Conservation (phyloP, 2,113 vertebrate species). For the Pampusana beccarii region DNA sequence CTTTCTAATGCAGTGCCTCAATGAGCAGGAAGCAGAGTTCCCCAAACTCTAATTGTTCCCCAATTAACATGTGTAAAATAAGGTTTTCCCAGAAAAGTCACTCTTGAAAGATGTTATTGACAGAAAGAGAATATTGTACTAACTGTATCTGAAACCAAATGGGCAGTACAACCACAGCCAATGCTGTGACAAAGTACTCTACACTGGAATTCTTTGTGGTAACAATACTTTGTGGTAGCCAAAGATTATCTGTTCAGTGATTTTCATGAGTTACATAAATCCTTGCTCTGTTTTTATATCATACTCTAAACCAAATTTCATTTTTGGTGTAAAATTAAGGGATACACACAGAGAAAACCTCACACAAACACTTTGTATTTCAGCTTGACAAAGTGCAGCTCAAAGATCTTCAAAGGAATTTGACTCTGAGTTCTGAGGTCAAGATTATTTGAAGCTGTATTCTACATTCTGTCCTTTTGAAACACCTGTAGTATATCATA, state of each 20-base stretch:
- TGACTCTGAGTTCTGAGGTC: background rate
- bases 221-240: background rate
- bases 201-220: background rate
- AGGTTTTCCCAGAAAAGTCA: background rate
- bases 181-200: background rate
- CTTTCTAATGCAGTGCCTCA: background rate
- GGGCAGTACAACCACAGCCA: background rate
- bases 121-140: background rate
- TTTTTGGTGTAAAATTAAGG: background rate
- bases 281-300: background rate
- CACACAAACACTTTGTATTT: background rate
- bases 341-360: background rate
- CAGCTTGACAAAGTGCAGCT: background rate
- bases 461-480: background rate
- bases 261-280: conserved; percentile 25
- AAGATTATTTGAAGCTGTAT: background rate
- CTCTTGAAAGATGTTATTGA: background rate
- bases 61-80: background rate
- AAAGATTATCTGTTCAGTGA: background rate
- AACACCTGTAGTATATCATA: background rate
- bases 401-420: background rate
- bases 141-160: background rate
- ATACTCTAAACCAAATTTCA: background rate
- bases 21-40: background rate
- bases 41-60: background rate